A percentile compares a stretch with the other conserved stretches of the same genome.
phyloP scores from a whole-genome alignment of 2,113 vertebrate genomes.

The Plectropomus leopardus region DNA sequence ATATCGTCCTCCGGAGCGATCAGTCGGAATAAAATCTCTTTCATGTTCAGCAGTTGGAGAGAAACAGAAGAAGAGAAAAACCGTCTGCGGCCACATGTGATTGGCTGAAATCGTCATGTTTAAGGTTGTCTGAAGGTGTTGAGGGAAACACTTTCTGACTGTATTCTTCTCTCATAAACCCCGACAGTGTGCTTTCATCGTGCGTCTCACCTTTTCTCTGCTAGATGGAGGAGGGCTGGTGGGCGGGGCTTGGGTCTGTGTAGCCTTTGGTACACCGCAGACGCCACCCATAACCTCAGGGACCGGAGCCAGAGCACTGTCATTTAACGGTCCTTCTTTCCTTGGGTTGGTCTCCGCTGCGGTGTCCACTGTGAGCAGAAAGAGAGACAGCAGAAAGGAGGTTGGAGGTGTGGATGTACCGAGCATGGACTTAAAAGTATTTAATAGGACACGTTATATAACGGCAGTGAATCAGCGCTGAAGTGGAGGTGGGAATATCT shows the following conservation, averaged over 20 bases:
- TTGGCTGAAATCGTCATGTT: neutral
- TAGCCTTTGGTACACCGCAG: constrained; percentile 77
- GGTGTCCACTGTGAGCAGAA: constrained; percentile 60
- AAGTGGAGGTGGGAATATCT: constrained; percentile 45
- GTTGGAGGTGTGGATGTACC: constrained; percentile 32
- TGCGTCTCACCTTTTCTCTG: constrained; percentile 87
- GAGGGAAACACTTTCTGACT: neutral
- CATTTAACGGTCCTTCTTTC: constrained; percentile 46
- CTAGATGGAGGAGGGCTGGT: constrained; percentile 70
- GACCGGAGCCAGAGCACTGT: constrained; percentile 60
- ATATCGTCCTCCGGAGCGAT: neutral
- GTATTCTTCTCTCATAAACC: neutral
- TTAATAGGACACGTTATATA: constrained; percentile 41
- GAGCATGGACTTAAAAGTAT: constrained; percentile 16
- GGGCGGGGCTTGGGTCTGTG: constrained; percentile 85
- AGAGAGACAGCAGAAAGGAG: neutral
- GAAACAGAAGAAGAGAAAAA: neutral
- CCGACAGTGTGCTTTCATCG: no score
- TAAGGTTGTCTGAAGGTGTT: neutral
- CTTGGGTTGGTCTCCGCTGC: constrained; percentile 62
- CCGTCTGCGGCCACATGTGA: neutral
- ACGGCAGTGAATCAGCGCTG: constrained; percentile 55
- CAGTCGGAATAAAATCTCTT: neutral
- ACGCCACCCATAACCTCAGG: constrained; percentile 56
- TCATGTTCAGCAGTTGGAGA: neutral